A percentile compares a stretch with the other conserved stretches of the same genome.
Conservation (phyloP, 2,113 vertebrate species). For the Saguinus midas region DNA sequence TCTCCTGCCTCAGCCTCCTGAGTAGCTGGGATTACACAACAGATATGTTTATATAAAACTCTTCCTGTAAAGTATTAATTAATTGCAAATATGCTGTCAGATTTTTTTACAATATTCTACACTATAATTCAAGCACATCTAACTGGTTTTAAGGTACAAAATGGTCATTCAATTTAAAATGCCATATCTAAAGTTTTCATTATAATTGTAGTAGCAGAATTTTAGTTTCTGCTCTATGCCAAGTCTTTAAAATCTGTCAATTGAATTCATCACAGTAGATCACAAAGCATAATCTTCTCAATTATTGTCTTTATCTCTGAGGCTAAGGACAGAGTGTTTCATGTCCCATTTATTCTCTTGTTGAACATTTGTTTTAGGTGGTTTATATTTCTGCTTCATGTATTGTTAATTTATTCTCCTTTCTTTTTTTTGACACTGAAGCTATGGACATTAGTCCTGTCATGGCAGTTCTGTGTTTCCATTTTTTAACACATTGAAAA, state of each 20-base stretch:
- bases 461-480: neutral
- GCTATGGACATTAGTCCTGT: neutral
- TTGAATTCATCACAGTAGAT: conserved; percentile 6
- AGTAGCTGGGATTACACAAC: no score
- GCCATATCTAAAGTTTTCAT: neutral
- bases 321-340: neutral
- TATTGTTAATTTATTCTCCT: neutral
- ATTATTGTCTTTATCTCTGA: neutral
- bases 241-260: neutral
- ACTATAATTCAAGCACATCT: neutral
- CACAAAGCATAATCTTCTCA: neutral
- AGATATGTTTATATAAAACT: neutral
- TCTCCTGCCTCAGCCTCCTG: no score
- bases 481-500: neutral
- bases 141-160: neutral
- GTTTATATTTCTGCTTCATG: conserved; percentile 22
- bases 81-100: neutral
- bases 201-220: neutral
- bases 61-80: neutral
- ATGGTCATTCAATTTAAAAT: neutral
- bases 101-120: neutral
- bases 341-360: neutral
- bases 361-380: neutral
- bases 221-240: neutral
- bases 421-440: conserved; percentile 28